Evolutionary conservation across 1,140 invertebrate species (phyloP).

Genomic region (Scaptomyza graminum): DNA sequence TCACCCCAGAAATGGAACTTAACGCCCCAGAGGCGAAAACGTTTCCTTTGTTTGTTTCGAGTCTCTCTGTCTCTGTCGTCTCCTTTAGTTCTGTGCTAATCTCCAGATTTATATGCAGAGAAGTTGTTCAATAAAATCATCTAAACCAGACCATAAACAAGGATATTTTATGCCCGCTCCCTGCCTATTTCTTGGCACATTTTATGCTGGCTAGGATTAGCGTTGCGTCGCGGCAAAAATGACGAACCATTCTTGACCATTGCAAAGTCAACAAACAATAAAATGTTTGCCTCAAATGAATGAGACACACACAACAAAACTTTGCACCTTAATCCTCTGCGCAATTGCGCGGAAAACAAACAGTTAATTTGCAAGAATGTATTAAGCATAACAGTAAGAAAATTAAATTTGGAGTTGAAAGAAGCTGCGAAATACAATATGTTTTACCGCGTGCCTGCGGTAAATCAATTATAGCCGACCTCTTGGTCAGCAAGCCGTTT

Average conservation of each 20-base stretch:
- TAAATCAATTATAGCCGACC: no score
- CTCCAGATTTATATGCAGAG: slow-evolving; percentile 83
- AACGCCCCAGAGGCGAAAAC: slow-evolving; percentile 15
- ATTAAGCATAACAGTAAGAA: slow-evolving; percentile 17
- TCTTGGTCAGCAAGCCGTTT: no score
- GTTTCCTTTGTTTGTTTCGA: slow-evolving; percentile 37
- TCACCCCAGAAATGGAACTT: slow-evolving; percentile 54
- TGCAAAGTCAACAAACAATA: slow-evolving; percentile 29
- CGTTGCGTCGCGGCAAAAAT: slow-evolving; percentile 27
- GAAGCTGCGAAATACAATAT: no score
- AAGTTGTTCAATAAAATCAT: slow-evolving; percentile 83
- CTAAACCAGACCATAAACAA: slow-evolving; percentile 82
- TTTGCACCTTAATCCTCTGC: slow-evolving; percentile 47
- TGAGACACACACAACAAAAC: slow-evolving; percentile 21
- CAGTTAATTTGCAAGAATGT: slow-evolving; percentile 1
- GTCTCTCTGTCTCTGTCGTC: slow-evolving; percentile 3
- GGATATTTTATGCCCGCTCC: slow-evolving; percentile 73
- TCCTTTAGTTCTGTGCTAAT: slow-evolving; percentile 68
- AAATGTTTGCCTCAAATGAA: slow-evolving; percentile 22
- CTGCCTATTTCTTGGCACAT: slow-evolving; percentile 48
- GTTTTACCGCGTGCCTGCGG: no score
- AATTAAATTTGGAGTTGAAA: no score
- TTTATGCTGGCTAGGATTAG: slow-evolving; percentile 65
- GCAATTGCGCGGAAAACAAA: slow-evolving; percentile 61
- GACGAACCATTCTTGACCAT: slow-evolving; percentile 38